Evolutionary conservation across 2,113 vertebrate genomes (phyloP).

Genomic region (Danio rerio): DNA sequence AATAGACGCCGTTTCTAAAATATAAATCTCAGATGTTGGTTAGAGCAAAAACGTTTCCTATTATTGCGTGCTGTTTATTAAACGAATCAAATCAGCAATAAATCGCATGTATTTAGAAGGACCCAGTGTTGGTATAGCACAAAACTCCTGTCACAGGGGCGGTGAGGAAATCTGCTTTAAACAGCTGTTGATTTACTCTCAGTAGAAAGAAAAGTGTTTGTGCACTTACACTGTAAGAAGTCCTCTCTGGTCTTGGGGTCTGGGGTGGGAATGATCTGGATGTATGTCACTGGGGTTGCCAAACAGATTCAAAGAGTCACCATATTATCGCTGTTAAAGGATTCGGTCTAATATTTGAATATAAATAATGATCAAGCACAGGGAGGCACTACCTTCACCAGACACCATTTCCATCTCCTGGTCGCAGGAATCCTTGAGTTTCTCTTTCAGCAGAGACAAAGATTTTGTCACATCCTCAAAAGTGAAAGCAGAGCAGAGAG

Average conservation of each 20-base stretch:
- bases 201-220: background rate
- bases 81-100: no score
- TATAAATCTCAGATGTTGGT: no score
- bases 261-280: background rate
- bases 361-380: background rate
- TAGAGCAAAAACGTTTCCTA: no score
- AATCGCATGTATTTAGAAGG: no score
- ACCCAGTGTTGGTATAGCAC: no score
- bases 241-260: background rate
- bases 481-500: background rate
- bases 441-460: background rate
- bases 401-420: background rate
- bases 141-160: no score
- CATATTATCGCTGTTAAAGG: background rate
- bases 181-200: background rate
- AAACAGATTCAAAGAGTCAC: background rate
- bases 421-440: background rate
- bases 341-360: background rate
- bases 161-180: background rate
- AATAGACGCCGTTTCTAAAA: no score
- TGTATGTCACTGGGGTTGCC: background rate
- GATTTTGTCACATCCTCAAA: conserved; percentile 17
- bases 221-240: background rate
- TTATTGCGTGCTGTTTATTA: no score
- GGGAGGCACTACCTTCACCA: background rate